Percentiles rank a stretch among this genome's conserved stretches.
Evolutionary conservation across 92 coral and sea anemone genomes (phyloP).

Genomic region (Virgularia gustaviana): DNA sequence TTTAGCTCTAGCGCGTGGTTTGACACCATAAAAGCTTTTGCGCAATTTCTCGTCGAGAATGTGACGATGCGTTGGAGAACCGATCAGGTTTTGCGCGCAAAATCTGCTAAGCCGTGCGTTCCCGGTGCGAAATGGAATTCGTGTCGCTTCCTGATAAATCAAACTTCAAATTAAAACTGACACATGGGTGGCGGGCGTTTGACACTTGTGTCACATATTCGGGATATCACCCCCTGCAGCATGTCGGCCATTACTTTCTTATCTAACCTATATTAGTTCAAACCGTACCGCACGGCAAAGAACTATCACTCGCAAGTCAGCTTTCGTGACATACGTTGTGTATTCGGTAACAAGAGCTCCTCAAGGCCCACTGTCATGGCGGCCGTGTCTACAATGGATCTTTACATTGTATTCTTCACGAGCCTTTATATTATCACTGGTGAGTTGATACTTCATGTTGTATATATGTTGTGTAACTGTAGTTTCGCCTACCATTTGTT

Average conservation of each 20-base stretch:
- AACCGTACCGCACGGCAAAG: too few species aligned
- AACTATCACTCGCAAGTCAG: too few species aligned
- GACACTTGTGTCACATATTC: constrained; percentile 17
- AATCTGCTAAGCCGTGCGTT: neutral
- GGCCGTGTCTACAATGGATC: neutral
- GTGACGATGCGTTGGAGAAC: neutral
- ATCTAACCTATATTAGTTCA: constrained; percentile 38
- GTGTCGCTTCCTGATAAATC: constrained; percentile 46
- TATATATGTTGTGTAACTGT: too few species aligned
- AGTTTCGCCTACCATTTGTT: constrained; percentile 26
- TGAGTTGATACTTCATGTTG: too few species aligned
- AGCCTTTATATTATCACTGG: neutral
- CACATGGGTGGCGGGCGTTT: constrained; percentile 24
- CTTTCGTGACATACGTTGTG: too few species aligned
- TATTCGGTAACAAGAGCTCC: too few species aligned
- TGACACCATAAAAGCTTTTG: neutral
- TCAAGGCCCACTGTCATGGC: too few species aligned
- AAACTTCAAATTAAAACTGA: constrained; percentile 30
- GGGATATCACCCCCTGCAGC: constrained; percentile 25
- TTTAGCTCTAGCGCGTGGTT: neutral
- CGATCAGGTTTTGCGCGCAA: neutral
- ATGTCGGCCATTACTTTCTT: constrained; percentile 35
- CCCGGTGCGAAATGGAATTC: constrained; percentile 25
- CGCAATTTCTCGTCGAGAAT: neutral
- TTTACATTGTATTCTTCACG: constrained; percentile 1